Evolutionary conservation across 2,113 vertebrate genomes (phyloP).

Genomic region (Penelope pileata): DNA sequence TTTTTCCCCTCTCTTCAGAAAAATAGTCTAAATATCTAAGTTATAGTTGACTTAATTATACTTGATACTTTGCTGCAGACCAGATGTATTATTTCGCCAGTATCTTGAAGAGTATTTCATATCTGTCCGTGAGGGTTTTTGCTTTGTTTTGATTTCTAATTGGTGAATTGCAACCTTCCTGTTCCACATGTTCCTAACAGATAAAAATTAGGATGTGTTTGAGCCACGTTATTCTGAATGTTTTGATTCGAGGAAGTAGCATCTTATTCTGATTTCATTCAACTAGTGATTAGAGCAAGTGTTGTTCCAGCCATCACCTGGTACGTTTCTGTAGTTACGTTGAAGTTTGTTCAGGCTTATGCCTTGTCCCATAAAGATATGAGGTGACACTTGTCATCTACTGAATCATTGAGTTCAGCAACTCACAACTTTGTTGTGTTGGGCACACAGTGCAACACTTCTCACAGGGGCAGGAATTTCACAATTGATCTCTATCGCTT

Average conservation of each 20-base stretch:
- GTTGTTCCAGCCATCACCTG: background rate
- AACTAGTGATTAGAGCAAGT: fast-evolving
- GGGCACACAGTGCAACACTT: background rate
- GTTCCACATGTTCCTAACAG: background rate
- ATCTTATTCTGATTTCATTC: background rate
- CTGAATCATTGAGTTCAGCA: background rate
- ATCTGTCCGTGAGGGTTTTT: background rate
- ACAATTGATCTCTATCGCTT: background rate
- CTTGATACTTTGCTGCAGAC: background rate
- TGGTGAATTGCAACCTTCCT: background rate
- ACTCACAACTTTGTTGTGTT: background rate
- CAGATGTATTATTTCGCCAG: background rate
- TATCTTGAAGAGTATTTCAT: background rate
- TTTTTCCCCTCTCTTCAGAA: background rate
- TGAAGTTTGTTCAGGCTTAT: background rate
- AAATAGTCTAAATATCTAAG: background rate
- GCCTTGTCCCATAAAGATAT: background rate
- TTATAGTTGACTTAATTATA: background rate
- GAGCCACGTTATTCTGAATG: background rate
- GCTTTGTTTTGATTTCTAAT: background rate
- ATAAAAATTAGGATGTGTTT: background rate
- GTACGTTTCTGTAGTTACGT: background rate
- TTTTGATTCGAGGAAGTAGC: background rate
- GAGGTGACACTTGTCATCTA: background rate
- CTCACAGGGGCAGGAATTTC: background rate